Percentiles rank a stretch among this genome's conserved stretches.
These are phyloP conservation scores for Cossypha polioptera DNA, from an alignment of 2,797 vertebrate genomes.

Conservation along the genomic window DNA sequence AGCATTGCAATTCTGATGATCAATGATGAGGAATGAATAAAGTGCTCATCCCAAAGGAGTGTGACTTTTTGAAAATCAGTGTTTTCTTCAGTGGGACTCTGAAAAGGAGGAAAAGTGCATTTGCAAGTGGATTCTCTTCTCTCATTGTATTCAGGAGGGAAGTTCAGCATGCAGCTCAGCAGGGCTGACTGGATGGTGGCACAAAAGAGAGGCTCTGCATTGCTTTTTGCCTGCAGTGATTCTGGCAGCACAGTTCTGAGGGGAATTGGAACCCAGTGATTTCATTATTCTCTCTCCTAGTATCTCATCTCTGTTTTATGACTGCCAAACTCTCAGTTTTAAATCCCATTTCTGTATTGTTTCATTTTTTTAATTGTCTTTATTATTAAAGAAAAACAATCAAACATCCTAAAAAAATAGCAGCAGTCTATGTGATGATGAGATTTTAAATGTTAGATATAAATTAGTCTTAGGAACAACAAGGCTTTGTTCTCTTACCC, in stretches of 20 bases:
- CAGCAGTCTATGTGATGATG: background rate
- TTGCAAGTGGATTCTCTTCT: background rate
- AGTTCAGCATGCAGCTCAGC: background rate
- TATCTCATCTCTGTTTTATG: background rate
- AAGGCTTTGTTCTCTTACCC: background rate
- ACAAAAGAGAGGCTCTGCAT: background rate
- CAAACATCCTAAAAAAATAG: background rate
- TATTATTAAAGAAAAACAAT: background rate
- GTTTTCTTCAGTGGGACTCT: background rate
- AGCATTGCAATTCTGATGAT: background rate
- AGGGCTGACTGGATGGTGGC: background rate
- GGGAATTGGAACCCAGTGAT: background rate
- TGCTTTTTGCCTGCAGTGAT: background rate
- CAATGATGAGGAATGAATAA: background rate
- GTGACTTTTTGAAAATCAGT: background rate
- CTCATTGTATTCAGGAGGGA: background rate
- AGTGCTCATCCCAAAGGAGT: fast-evolving
- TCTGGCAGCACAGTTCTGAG: background rate
- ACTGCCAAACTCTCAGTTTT: background rate
- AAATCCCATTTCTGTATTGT: background rate
- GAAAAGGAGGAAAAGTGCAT: background rate
- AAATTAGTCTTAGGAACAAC: background rate
- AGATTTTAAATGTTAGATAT: background rate
- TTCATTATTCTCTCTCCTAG: background rate
- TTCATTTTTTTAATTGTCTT: background rate